These are phyloP conservation scores for Netelia virgata DNA, from an alignment of 2,888 invertebrate genomes.

Conservation along the genomic window DNA sequence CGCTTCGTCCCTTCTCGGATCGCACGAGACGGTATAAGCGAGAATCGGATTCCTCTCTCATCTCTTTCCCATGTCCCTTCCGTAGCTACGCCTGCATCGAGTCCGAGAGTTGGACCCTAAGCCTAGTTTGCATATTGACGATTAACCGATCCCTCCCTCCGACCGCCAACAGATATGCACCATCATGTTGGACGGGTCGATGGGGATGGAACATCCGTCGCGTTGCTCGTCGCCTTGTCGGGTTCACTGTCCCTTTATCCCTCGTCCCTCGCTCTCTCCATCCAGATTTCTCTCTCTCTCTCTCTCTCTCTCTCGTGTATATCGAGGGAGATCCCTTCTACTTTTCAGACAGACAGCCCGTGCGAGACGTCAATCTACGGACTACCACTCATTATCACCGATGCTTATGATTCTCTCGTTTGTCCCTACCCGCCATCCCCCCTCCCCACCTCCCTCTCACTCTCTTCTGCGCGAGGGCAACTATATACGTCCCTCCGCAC, in stretches of 20 bases:
- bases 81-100: constrained; percentile 51
- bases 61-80: constrained; percentile 23
- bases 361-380: constrained; percentile 78
- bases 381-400: constrained; percentile 65
- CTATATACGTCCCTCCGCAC: constrained; percentile 67
- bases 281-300: constrained; percentile 18
- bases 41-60: constrained; percentile 50
- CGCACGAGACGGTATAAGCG: constrained; percentile 38
- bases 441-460: not conserved
- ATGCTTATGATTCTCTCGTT: constrained; percentile 58
- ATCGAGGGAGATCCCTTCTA: constrained; percentile 41
- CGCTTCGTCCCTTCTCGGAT: constrained; percentile 26
- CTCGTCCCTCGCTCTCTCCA: constrained; percentile 38
- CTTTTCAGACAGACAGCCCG: constrained; percentile 76
- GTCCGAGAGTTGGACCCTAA: constrained; percentile 62
- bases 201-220: constrained; percentile 51
- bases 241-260: constrained; percentile 48
- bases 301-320: constrained; percentile 5
- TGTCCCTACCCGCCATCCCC: not conserved
- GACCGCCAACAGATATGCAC: constrained; percentile 44
- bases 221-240: constrained; percentile 62
- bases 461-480: constrained; percentile 58
- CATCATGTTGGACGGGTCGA: constrained; percentile 46
- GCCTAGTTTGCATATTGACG: constrained; percentile 73
- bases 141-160: constrained; percentile 67